Conservation (phyloP, 1,140 invertebrate genomes). For the Diorhabda carinulata region DNA sequence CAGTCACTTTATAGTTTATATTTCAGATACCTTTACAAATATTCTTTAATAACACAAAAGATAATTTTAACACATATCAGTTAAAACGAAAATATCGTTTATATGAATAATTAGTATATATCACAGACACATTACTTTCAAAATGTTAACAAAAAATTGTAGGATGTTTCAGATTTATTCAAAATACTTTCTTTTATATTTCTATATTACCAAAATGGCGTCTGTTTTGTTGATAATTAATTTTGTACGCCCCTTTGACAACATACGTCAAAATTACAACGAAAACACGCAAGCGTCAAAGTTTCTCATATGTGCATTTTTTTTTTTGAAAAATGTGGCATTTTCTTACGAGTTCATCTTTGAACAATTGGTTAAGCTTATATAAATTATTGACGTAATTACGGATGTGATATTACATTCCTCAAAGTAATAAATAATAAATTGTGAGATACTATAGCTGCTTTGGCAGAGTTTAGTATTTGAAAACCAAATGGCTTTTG, state of each 20-base stretch:
- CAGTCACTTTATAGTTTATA: conserved; percentile 15
- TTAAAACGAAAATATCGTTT: conserved; percentile 34
- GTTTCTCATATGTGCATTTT: conserved; percentile 3
- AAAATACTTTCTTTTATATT: conserved; percentile 31
- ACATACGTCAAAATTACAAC: conserved; percentile 9
- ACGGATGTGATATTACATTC: too few relatives aligned
- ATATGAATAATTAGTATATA: conserved; percentile 33
- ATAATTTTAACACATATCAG: conserved; percentile 39
- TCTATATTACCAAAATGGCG: conserved; percentile 41
- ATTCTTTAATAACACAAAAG: conserved; percentile 28
- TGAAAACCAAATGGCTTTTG: too few relatives aligned
- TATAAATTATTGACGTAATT: not conserved
- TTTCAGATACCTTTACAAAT: conserved; percentile 19
- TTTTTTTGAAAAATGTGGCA: not conserved
- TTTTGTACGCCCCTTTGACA: conserved; percentile 40
- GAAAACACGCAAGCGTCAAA: conserved; percentile 22
- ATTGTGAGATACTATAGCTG: too few relatives aligned
- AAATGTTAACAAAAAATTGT: conserved; percentile 22
- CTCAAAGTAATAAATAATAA: too few relatives aligned
- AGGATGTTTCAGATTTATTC: conserved; percentile 26
- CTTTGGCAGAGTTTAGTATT: too few relatives aligned
- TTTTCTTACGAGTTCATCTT: not conserved
- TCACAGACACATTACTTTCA: conserved; percentile 44
- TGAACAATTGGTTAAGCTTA: not conserved
- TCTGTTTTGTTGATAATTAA: conserved; percentile 35